phyloP scores from a whole-genome alignment of 2,113 vertebrate genomes.

The Chaetodon auriga region DNA sequence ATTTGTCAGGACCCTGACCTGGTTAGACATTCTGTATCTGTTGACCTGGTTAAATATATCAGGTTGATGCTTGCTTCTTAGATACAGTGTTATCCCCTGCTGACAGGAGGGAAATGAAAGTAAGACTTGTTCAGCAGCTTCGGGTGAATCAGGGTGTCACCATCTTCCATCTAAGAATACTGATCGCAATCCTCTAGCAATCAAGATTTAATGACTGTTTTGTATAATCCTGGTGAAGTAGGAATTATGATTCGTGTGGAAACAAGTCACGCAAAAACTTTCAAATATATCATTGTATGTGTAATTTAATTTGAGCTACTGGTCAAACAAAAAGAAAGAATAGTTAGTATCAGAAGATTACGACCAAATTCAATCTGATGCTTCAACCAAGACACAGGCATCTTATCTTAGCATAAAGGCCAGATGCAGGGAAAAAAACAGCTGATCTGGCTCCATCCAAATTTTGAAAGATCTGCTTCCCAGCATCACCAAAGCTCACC shows the following conservation, averaged over 20 bases:
- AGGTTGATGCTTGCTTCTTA: not conserved
- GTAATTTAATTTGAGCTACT: not conserved
- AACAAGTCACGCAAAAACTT: too few relatives aligned
- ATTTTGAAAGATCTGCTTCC: too few relatives aligned
- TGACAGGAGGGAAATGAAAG: not conserved
- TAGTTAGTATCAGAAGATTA: not conserved
- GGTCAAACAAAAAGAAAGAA: not conserved
- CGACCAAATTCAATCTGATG: too few relatives aligned
- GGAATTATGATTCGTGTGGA: too few relatives aligned
- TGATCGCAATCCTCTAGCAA: not conserved
- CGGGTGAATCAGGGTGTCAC: too few relatives aligned
- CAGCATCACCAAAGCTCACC: too few relatives aligned
- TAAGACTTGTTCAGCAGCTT: not conserved
- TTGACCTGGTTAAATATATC: constrained; percentile 10
- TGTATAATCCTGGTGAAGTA: not conserved
- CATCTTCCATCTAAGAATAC: not conserved
- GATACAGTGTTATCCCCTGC: not conserved
- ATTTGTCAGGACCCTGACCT: constrained; percentile 19
- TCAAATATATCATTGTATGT: not conserved
- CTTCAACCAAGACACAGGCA: too few relatives aligned
- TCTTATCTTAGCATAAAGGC: too few relatives aligned
- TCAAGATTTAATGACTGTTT: not conserved
- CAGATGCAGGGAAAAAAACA: too few relatives aligned
- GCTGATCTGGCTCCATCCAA: too few relatives aligned
- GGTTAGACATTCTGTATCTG: not conserved